Evolutionary conservation across 2,888 invertebrate species (phyloP).

Genomic region (Drosophila demipolita): DNA sequence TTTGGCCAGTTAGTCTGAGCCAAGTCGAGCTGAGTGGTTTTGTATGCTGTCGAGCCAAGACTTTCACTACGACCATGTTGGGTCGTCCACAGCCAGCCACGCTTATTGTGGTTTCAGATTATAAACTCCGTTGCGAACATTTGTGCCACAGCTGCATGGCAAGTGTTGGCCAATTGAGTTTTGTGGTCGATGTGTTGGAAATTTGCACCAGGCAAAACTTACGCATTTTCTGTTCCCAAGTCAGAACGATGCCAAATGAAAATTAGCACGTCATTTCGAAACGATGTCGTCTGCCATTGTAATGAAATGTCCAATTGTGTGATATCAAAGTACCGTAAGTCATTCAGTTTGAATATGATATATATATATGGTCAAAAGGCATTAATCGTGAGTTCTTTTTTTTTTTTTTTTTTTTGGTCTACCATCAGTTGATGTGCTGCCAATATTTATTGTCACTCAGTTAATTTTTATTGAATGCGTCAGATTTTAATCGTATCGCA

Average conservation of each 20-base stretch:
- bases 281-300: not conserved
- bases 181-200: conserved; percentile 35
- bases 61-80: conserved; percentile 11
- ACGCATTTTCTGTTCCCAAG: conserved; percentile 4
- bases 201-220: not conserved
- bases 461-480: conserved; percentile 3
- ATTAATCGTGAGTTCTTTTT: not conserved
- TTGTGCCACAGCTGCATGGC: conserved; percentile 31
- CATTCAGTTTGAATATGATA: not conserved
- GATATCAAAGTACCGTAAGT: not conserved
- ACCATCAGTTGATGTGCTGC: not conserved
- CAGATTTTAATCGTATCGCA: conserved; percentile 19
- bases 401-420: too few species aligned
- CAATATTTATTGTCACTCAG: not conserved
- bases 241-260: conserved; percentile 6
- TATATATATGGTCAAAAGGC: not conserved
- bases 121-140: conserved; percentile 16
- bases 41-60: conserved; percentile 9
- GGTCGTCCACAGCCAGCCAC: conserved; percentile 27
- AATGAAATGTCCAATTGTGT: not conserved
- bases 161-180: conserved; percentile 47
- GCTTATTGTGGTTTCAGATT: conserved; percentile 28
- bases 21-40: conserved; percentile 11
- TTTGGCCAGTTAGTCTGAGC: conserved; percentile 24
- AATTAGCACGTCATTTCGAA: not conserved